phyloP scores from a whole-genome alignment of 2,888 invertebrate species.

The Cosmorhoe ocellata region DNA sequence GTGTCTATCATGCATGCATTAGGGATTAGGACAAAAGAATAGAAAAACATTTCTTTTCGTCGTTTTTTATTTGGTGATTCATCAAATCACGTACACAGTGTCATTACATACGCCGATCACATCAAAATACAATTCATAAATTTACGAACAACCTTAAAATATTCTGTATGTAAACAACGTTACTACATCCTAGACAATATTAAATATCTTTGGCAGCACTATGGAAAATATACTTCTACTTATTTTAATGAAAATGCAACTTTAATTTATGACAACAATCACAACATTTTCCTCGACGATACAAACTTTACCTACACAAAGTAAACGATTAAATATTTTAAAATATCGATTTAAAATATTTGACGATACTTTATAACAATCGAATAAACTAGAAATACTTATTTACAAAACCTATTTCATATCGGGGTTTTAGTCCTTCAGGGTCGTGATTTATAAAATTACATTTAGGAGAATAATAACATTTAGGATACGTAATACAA shows the following conservation, averaged over 20 bases:
- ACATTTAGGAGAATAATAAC: conserved; percentile 60
- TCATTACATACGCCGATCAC: conserved; percentile 70
- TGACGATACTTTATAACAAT: conserved; percentile 54
- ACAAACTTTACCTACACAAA: conserved; percentile 62
- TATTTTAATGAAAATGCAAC: conserved; percentile 79
- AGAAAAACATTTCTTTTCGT: neutral
- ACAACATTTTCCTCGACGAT: conserved; percentile 76
- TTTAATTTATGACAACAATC: conserved; percentile 75
- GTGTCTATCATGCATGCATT: too few species aligned
- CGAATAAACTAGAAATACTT: conserved; percentile 58
- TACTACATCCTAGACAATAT: conserved; percentile 75
- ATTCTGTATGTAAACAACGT: conserved; percentile 75
- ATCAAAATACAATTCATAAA: conserved; percentile 76
- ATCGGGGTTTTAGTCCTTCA: conserved; percentile 77
- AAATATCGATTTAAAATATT: conserved; percentile 57
- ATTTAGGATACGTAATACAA: conserved; percentile 43
- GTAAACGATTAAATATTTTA: conserved; percentile 57
- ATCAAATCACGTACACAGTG: conserved; percentile 72
- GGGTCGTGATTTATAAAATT: conserved; percentile 58
- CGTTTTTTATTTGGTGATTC: conserved; percentile 67
- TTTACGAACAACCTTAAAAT: conserved; percentile 77
- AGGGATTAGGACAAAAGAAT: neutral
- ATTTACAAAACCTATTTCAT: conserved; percentile 66
- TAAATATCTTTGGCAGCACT: conserved; percentile 81
- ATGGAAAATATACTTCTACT: conserved; percentile 81